Conservation (phyloP, 2,797 vertebrate species). For the Gymnothorax reevesii region DNA sequence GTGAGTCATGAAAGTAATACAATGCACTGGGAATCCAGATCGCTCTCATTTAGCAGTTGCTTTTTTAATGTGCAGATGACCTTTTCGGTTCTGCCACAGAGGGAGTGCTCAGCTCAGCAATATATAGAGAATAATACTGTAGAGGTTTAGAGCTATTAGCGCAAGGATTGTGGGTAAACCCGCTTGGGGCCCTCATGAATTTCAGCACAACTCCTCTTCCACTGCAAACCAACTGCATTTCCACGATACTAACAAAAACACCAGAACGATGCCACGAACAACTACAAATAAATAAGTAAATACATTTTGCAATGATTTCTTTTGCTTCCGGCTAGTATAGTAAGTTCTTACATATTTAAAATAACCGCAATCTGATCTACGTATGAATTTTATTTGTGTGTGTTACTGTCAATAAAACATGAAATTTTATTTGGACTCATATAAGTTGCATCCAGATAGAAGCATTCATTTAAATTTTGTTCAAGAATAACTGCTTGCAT, state of each 20-base stretch:
- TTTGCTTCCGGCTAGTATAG: background rate
- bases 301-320: background rate
- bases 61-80: slow-evolving; percentile 14
- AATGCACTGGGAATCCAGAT: slow-evolving; percentile 44
- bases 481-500: background rate
- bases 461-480: background rate
- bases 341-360: too few species aligned
- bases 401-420: background rate
- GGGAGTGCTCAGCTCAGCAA: slow-evolving; percentile 40
- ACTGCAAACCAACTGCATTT: slow-evolving; percentile 31
- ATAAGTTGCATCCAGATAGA: background rate
- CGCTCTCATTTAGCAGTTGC: background rate
- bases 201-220: slow-evolving; percentile 45
- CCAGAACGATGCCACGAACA: background rate
- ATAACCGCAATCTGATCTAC: background rate
- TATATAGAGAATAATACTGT: slow-evolving; percentile 47
- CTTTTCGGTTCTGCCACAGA: slow-evolving; percentile 37
- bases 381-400: background rate
- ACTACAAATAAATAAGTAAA: slow-evolving; percentile 32
- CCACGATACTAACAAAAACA: background rate
- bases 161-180: slow-evolving; percentile 47
- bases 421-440: background rate
- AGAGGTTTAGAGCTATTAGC: slow-evolving; percentile 56
- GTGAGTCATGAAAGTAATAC: slow-evolving; percentile 15
- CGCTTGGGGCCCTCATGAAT: slow-evolving; percentile 37